Conservation (phyloP, 2,797 vertebrate species). For the Coluber constrictor region DNA sequence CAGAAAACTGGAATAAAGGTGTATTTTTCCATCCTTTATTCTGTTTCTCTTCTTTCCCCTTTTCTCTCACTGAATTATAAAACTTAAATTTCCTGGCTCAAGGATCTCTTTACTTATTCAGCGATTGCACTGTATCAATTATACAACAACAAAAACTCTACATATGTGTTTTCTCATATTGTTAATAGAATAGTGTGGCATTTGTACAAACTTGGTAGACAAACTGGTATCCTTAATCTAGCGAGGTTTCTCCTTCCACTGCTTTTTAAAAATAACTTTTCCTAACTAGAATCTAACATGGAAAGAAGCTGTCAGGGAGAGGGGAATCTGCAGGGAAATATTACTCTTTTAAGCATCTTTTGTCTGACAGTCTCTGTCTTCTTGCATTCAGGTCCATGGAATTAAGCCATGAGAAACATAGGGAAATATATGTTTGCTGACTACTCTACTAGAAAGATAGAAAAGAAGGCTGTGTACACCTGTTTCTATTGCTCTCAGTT, state of each 20-base stretch:
- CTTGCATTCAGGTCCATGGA: background rate
- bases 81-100: background rate
- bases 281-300: background rate
- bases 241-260: background rate
- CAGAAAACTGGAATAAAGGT: background rate
- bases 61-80: background rate
- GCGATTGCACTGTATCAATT: background rate
- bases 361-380: background rate
- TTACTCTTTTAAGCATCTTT: background rate
- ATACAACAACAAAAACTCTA: background rate
- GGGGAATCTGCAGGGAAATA: background rate
- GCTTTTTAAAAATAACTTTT: background rate
- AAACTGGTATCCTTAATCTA: background rate
- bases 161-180: background rate
- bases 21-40: background rate
- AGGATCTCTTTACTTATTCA: background rate
- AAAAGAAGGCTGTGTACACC: background rate
- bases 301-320: background rate
- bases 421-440: background rate
- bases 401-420: background rate
- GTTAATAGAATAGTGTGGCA: background rate
- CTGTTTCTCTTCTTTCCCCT: background rate
- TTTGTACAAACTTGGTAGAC: background rate
- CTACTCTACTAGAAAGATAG: background rate
- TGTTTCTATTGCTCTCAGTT: background rate